Evolutionary conservation across 2,797 vertebrate species (phyloP).

Genomic region (Nyctibius grandis): DNA sequence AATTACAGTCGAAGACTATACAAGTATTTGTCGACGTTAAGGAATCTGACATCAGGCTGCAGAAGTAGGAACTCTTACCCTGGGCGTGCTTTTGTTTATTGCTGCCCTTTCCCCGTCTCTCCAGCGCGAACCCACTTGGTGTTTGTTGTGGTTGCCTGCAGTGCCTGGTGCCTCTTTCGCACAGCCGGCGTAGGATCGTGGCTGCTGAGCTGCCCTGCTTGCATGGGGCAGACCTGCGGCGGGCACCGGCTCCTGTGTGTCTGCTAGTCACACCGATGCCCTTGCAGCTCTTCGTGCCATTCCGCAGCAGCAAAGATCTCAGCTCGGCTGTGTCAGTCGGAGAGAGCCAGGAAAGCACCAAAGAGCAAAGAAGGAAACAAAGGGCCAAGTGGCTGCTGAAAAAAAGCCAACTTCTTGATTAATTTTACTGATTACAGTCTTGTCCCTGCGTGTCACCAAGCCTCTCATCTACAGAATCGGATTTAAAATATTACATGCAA

Average conservation of each 20-base stretch:
- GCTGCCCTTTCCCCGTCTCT: background rate
- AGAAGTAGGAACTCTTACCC: background rate
- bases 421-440: background rate
- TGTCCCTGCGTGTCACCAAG: background rate
- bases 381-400: background rate
- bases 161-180: background rate
- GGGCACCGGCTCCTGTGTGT: background rate
- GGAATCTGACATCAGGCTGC: background rate
- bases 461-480: background rate
- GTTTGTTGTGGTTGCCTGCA: background rate
- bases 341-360: background rate
- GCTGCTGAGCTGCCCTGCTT: background rate
- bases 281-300: accelerated
- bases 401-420: background rate
- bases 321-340: accelerated
- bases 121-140: background rate
- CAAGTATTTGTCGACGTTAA: accelerated
- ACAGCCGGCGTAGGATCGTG: accelerated
- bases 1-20: background rate
- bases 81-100: background rate
- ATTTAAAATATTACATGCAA: background rate
- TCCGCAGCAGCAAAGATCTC: background rate
- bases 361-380: background rate
- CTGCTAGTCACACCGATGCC: background rate
- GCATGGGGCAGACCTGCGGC: accelerated